Base-by-base conservation (phyloP, 2,113 vertebrate genomes). In the Girardinichthys multiradiatus region DNA sequence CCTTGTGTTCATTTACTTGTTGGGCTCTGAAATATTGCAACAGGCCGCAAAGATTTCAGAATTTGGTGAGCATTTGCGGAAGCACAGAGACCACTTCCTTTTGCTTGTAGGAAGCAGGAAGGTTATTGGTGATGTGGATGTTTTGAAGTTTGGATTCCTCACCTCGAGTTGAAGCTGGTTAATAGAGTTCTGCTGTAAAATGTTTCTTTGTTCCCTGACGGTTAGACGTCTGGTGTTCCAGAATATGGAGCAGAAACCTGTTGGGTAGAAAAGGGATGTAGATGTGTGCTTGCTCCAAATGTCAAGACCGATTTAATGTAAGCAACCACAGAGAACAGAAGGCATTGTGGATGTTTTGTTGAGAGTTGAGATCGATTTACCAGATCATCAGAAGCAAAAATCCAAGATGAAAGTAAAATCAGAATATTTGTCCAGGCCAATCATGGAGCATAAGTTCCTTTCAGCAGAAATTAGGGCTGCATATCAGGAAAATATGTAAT, bases 71-170 rank as follows among this genome's bases (percentile, higher is more conserved):
- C 39, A 54, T 19, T 74, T 35, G 59, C 62, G 77, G 80, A 90
- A 90, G 70, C 42, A 51, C 28, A 51, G 27, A 54, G 21, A 30
- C 42, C 29, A 86, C 77, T 90, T 89, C 84, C 87, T 81, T 72
- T 57, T 65, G 57, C 24, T 54, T 70, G 65, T 60, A 58, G 48
- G 31, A n/a, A n/a, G 9, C 4, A 11, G 14, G n/a, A 57, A n/a
- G 28, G 19, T 48, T 48, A 24, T 28, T 11, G n/a, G 30, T 33
- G 64, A 30, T 37, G 10, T 24, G 45, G 35, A 54, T 31, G 27
- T 62, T 72, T 39, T 64, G 33, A 30, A 57, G 24, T 28, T 1
- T 1, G 28, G 31, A 51, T 61, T 35, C 37, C 1, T 69, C 21
- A 26, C 17, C 30, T 27, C 65, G 29, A 64, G 33, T 14, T 62